phyloP scores from a whole-genome alignment of 1,140 invertebrate species.

The Diachasma alloeum region DNA sequence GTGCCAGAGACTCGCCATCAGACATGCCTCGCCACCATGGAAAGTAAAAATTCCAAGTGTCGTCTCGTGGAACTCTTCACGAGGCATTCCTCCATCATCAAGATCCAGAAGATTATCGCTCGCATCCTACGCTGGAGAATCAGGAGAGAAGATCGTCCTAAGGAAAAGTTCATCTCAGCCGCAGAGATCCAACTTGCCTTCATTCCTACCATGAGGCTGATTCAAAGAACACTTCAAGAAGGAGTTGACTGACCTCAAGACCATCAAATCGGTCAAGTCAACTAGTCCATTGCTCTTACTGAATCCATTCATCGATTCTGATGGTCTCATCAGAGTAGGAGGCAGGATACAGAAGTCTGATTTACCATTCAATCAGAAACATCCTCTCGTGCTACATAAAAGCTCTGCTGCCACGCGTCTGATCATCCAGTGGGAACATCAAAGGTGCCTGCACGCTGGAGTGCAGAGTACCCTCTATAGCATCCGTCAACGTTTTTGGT shows the following conservation, averaged over 20 bases:
- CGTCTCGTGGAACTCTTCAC: background rate
- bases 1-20: conserved; percentile 21
- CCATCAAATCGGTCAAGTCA: background rate
- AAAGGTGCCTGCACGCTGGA: too few species aligned
- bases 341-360: too few species aligned
- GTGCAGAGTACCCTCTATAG: conserved; percentile 4
- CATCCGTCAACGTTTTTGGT: conserved; percentile 24
- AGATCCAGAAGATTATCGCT: background rate
- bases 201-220: too few species aligned
- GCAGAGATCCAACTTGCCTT: background rate
- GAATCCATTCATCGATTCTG: conserved; percentile 54
- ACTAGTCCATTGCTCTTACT: too few species aligned
- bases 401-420: too few species aligned
- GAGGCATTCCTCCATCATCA: background rate
- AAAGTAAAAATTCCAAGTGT: background rate
- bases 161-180: background rate
- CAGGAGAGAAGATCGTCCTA: too few species aligned
- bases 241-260: too few species aligned
- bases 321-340: too few species aligned
- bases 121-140: background rate
- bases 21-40: background rate
- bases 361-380: too few species aligned
- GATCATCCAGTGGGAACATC: too few species aligned
- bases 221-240: background rate
- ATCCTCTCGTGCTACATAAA: too few species aligned